Evolutionary conservation across 2,113 vertebrate species (phyloP), one percentile per base, ranked within the genome.

Genomic region (Petrocephalus zakoni): DNA sequence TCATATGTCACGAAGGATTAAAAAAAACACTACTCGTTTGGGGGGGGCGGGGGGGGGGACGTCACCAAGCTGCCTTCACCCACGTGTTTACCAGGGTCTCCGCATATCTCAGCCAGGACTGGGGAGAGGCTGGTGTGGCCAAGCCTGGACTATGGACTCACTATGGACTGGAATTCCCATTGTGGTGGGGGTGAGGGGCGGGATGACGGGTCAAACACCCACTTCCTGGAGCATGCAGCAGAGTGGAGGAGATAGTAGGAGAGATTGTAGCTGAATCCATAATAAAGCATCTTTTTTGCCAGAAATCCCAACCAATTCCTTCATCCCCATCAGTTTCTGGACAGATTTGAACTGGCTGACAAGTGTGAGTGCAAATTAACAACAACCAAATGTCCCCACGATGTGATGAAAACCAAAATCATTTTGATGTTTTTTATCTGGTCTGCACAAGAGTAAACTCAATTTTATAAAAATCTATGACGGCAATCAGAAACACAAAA

Each of bases 191-290:
- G n/a, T n/a, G n/a, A n/a, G n/a, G n/a, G n/a, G n/a, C n/a, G n/a
- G n/a, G n/a, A n/a, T n/a, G n/a, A n/a, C 17, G 42, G 49, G 2
- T 81, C 10, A 88, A 88, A n/a, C 53, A 25, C 78, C 90, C 85
- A 91, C 91, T 89, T 90, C 92, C 72, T 90, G 86, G 89, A 91
- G 87, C 15, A n/a, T 81, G 22, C 25, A 22, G n/a, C 21, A 11
- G 9, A 81, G 68, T n/a, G 55, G 94, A 87, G 58, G 90, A 83
- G 88, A 92, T 93, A 95, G 95, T 94, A 91, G 94, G 95, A 93
- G 88, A 91, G 87, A 89, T 94, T 91, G 87, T 90, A 92, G 22
- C 93, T 90, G 92, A 94, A 94, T 95, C 91, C 90, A 94, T 95
- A 92, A 93, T 89, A 90, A 92, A 90, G 92, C 91, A 93, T 94